Evolutionary conservation across 2,888 invertebrate genomes (phyloP), one percentile per base, ranked within the genome.

Genomic region (Elegia similella): DNA sequence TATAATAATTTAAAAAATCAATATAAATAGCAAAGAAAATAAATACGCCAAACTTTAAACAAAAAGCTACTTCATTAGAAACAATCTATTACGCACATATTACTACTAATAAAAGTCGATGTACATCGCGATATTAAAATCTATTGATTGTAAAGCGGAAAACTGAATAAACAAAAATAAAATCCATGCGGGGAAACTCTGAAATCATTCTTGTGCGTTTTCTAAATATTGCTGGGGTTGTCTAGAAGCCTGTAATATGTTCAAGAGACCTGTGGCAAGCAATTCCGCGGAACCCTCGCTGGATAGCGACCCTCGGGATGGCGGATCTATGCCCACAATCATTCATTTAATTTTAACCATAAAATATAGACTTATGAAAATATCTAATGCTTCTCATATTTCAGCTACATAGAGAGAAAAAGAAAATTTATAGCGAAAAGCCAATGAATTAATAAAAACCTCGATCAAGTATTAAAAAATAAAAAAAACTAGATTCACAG

Each of bases 291-390:
- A 92, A 63, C 90, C 89, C 72, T 76, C 83, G 70, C 92, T 92
- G 80, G 92, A 92, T 66, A 83, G 93, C 70, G 95, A 94, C 75
- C 93, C 95, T 92, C 86, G 78, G 65, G 90, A 90, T 60, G 90
- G 81, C 75, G 93, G 86, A 89, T 88, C 90, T 90, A 86, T 68
- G 70, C 75, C 83, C 84, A 80, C 69, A 84, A 79, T 50, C 12
- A 16, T 34, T 50, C 10, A 50, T 79, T 63, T 59, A 64, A 69
- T 56, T 60, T 23, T 23, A 23, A 23, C 2, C 23, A 23, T 23
- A 23, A 3, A 23, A 5, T 23, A n/a, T 23, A 23, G 23, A 23
- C 5, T 2, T 23, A 23, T 23, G 23, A 23, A 23, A 23, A 23
- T 23, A 23, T 23, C 23, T 23, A 3, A 23, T 23, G 23, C 23